Evolutionary conservation across 2,113 vertebrate genomes (phyloP), one percentile per base, ranked within the genome.

Genomic region (Osmerus mordax): DNA sequence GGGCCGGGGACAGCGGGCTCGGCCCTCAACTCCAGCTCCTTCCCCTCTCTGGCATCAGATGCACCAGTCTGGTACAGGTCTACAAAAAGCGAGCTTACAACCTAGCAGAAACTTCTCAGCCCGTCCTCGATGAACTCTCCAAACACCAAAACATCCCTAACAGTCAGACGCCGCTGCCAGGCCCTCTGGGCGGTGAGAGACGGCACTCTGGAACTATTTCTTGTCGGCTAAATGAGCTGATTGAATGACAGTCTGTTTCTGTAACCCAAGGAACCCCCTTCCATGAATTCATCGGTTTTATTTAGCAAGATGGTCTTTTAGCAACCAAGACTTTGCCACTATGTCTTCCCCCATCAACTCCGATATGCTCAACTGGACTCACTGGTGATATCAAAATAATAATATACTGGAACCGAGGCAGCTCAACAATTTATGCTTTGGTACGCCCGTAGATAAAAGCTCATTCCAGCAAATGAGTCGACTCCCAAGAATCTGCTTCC

Each of bases 21-120:
- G 91, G 91, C 93, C 94, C 93, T 92, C 90, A 92, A 94, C 92
- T 95, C 94, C 95, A 92, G 92, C 93, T 94, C 94, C 94, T 94
- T 84, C 92, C 61, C 15, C 29, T 19, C 89, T 89, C 89, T 93
- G 93, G 94, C 92, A 93, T 92, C 93, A 90, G 23, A 88, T 87
- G 90, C 93, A 93, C 89, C 91, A 92, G 75, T 84, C 94, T 93
- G 92, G 93, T 96, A 97, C 96, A 96, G 96, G 94, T 96, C 95
- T 96, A 97, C 95, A 96, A 95, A 94, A 93, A 91, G 89, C 88
- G 86, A 83, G 87, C 89, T 78, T 72, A 7, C 3, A 41, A 67
- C 66, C 63, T 74, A 54, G 73, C 76, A 59, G 79, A 74, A 54
- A 87, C 88, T 89, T 91, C 91, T 91, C 88, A 87, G 87, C 83